These are phyloP conservation scores for Ooceraea biroi DNA, from an alignment of 1,140 invertebrate species.

Conservation along the genomic window DNA sequence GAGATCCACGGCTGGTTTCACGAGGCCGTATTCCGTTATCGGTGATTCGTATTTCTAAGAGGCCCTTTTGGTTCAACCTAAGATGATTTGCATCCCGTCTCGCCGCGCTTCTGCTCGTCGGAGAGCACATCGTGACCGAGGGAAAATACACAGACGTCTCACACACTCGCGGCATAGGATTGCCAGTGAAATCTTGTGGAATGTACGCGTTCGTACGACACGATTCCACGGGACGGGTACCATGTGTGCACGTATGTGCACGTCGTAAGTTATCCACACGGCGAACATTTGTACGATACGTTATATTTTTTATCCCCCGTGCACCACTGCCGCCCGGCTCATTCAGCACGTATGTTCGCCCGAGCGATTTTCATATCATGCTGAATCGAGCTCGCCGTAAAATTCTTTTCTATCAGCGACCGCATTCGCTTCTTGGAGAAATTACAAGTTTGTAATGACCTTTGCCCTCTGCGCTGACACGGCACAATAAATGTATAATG, in stretches of 20 bases:
- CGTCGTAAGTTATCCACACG: constrained; percentile 67
- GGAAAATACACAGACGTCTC: constrained; percentile 18
- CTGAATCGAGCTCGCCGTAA: constrained; percentile 51
- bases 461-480: background rate
- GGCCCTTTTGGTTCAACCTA: constrained; percentile 15
- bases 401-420: constrained; percentile 41
- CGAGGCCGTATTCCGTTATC: background rate
- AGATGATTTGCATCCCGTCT: constrained; percentile 17
- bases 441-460: constrained; percentile 48
- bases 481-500: constrained; percentile 53
- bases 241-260: constrained; percentile 68
- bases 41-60: constrained; percentile 23
- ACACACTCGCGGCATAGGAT: background rate
- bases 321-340: background rate
- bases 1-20: background rate
- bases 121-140: constrained; percentile 16
- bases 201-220: constrained; percentile 28
- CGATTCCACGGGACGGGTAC: background rate
- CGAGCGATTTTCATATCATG: constrained; percentile 72
- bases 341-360: constrained; percentile 42
- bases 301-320: constrained; percentile 69
- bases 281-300: constrained; percentile 71
- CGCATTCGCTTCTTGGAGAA: constrained; percentile 41
- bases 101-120: background rate
- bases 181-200: constrained; percentile 72